phyloP scores from a whole-genome alignment of 2,888 invertebrate species.

The Aromia moschata region DNA sequence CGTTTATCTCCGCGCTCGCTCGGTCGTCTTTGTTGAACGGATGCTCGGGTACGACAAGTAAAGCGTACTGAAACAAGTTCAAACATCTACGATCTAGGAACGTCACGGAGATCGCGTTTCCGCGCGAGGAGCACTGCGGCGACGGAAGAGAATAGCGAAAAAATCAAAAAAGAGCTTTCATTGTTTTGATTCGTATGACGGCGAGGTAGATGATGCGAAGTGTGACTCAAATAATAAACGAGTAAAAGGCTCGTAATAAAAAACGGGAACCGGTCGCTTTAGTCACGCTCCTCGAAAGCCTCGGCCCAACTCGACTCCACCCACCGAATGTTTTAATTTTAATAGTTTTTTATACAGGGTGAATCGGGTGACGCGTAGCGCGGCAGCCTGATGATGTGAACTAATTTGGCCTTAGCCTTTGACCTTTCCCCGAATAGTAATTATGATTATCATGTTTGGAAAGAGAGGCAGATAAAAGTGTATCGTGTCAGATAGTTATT shows the following conservation, averaged over 20 bases:
- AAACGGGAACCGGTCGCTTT: too few species aligned
- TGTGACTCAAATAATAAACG: too few species aligned
- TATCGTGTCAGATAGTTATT: too few species aligned
- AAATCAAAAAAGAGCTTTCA: background rate
- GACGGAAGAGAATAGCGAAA: background rate
- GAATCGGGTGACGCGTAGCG: too few species aligned
- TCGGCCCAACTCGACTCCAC: background rate
- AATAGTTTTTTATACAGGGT: background rate
- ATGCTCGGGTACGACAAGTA: conserved; percentile 25
- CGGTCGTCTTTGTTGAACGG: conserved; percentile 35
- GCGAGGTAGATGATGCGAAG: too few species aligned
- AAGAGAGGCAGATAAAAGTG: too few species aligned
- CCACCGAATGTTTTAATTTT: background rate
- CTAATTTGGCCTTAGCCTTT: too few species aligned
- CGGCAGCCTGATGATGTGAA: too few species aligned
- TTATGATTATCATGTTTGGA: too few species aligned
- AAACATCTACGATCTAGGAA: background rate
- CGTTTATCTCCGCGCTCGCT: conserved; percentile 15
- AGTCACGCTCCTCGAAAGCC: too few species aligned
- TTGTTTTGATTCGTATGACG: background rate
- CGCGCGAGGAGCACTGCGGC: background rate
- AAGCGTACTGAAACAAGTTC: conserved; percentile 12
- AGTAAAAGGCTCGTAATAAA: too few species aligned
- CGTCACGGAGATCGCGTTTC: background rate
- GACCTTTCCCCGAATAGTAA: too few species aligned